phyloP scores from a whole-genome alignment of 2,113 vertebrate species.

The Thamnaconus septentrionalis region DNA sequence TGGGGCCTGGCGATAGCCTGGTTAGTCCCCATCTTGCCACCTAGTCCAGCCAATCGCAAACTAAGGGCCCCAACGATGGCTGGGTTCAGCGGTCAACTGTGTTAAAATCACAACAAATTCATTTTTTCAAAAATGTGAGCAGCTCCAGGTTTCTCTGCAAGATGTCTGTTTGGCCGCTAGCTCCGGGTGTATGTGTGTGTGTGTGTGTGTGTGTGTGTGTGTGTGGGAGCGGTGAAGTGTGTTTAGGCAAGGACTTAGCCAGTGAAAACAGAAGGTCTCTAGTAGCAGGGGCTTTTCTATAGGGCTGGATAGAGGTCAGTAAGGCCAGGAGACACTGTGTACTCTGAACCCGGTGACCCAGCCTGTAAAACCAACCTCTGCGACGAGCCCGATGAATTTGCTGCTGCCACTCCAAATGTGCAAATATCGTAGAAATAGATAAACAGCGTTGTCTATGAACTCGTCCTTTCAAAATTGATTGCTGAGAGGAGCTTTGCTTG shows the following conservation, averaged over 20 bases:
- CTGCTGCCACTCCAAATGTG: background rate
- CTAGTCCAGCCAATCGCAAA: background rate
- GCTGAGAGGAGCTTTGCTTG: too few species aligned
- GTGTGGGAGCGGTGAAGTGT: constrained; percentile 49
- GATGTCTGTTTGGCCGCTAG: constrained; percentile 17
- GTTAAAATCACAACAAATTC: too few species aligned
- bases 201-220: constrained; percentile 55
- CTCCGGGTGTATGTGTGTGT: constrained; percentile 32
- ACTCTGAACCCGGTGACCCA: constrained; percentile 54
- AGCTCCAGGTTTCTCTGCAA: constrained; percentile 9
- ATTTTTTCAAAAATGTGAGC: too few species aligned
- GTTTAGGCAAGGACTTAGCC: constrained; percentile 67
- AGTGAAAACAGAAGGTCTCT: constrained; percentile 58
- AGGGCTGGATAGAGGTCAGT: constrained; percentile 53
- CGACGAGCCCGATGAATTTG: background rate
- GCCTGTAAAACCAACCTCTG: background rate
- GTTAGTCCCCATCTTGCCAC: background rate
- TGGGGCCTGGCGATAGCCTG: constrained; percentile 40
- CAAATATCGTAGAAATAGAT: background rate
- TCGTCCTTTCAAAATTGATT: too few species aligned
- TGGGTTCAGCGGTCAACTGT: background rate
- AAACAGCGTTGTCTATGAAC: background rate
- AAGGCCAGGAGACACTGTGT: constrained; percentile 36
- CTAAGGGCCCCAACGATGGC: constrained; percentile 8
- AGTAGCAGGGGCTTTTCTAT: constrained; percentile 38